Evolutionary conservation across 1,140 invertebrate genomes (phyloP).

Genomic region (Listronotus oregonensis): DNA sequence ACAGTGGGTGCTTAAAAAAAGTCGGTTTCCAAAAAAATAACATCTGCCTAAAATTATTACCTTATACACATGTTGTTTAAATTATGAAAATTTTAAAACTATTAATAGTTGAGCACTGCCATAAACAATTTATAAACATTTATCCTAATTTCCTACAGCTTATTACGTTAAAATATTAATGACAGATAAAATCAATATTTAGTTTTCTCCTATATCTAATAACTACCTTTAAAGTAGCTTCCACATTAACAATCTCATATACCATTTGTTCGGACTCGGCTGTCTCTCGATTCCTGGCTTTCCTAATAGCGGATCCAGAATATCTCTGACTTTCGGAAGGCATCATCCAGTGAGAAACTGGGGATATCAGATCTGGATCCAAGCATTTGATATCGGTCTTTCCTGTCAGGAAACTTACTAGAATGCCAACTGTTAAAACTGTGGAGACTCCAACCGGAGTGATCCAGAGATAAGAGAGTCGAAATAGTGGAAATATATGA

Average conservation of each 20-base stretch:
- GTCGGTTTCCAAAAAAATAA: no score
- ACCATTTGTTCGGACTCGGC: constrained; percentile 26
- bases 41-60: no score
- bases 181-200: no score
- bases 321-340: constrained; percentile 36
- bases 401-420: constrained; percentile 71
- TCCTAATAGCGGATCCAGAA: constrained; percentile 38
- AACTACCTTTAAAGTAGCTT: background rate
- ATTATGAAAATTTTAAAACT: no score
- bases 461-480: constrained; percentile 78
- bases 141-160: no score
- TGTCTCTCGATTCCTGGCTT: constrained; percentile 18
- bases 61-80: no score
- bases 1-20: no score
- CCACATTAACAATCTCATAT: background rate
- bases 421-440: constrained; percentile 64
- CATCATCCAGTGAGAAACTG: constrained; percentile 62
- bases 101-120: no score
- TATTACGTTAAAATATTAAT: no score
- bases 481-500: constrained; percentile 68
- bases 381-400: constrained; percentile 57
- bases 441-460: constrained; percentile 64
- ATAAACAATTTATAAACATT: no score
- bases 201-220: no score
- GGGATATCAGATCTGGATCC: constrained; percentile 65